Base-by-base conservation (phyloP, 2,888 invertebrate species). In the Timandra comae region DNA sequence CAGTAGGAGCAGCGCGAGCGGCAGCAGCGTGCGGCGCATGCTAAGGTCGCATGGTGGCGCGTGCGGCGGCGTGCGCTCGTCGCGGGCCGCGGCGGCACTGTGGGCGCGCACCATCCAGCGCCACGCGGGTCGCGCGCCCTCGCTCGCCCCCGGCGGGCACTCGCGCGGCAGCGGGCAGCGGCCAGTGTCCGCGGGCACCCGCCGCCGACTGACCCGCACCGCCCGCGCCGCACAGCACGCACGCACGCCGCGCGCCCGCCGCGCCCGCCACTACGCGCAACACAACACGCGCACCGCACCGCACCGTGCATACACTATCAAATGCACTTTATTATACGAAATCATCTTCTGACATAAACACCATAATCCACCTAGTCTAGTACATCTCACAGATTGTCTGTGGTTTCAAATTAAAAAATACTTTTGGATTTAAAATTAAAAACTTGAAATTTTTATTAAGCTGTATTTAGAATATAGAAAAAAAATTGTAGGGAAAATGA, bases 21-120 rank as follows among this genome's bases (percentile, higher is more conserved):
- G 80, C 78, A 81, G 77, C 70, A 81, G 62, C 57, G 75, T 78
- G 75, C 79, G 75, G 76, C 79, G 84, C 84, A 84, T 82, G 78
- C 78, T 78, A 76, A 63, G 70, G 75, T 61, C 61, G 75, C 82
- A 81, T 81, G 76, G 77, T 73, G 59, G 54, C 60, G 56, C 53
- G 39, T 46, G 53, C 55, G 46, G 59, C 56, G 59, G 63, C 51
- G 10, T 24, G 10, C 8, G 24, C 10, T 9, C 11, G 9, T 8
- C 12, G 12, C 22, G 8, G 24, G 11, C 24, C 3, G 6, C 24
- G 24, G 7, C 10, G 22, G 9, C 22, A n/a, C 7, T 6, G 24
- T 6, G 10, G 24, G 10, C 8, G 11, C 3, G 7, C 24, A 4
- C 8, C 6, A 3, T n/a, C 2, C 22, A 4, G 2, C 8, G 3